phyloP scores from a whole-genome alignment of 2,113 vertebrate species.

The Dissostichus mawsoni region DNA sequence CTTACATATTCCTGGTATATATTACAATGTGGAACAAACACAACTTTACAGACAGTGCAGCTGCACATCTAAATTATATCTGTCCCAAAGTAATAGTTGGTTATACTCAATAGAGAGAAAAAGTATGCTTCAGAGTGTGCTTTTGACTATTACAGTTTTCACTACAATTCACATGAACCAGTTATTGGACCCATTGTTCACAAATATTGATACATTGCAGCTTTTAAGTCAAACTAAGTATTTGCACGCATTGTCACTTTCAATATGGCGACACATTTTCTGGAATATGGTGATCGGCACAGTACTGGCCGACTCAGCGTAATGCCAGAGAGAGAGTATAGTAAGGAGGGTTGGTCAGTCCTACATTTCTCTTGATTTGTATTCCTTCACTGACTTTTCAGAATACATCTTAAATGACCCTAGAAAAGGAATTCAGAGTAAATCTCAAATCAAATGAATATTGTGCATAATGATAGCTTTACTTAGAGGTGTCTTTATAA shows the following conservation, averaged over 20 bases:
- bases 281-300: too few relatives aligned
- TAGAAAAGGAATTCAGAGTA: slow-evolving; percentile 9
- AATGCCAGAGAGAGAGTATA: neutral
- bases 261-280: too few relatives aligned
- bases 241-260: too few relatives aligned
- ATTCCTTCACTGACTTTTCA: neutral
- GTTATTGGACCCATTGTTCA: too few relatives aligned
- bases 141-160: too few relatives aligned
- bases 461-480: slow-evolving; percentile 31
- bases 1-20: too few relatives aligned
- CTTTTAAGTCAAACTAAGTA: too few relatives aligned
- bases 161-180: too few relatives aligned
- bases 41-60: too few relatives aligned
- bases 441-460: slow-evolving; percentile 47
- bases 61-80: neutral
- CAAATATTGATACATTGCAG: too few relatives aligned
- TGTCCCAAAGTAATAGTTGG: neutral
- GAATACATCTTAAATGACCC: neutral
- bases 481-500: slow-evolving; percentile 29
- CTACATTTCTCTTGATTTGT: neutral
- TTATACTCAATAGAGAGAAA: neutral
- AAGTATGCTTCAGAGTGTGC: too few relatives aligned
- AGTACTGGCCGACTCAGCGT: neutral
- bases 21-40: neutral
- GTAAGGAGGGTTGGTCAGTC: neutral